Evolutionary conservation across 2,113 vertebrate species (phyloP).

Genomic region (Sigmodon hispidus): DNA sequence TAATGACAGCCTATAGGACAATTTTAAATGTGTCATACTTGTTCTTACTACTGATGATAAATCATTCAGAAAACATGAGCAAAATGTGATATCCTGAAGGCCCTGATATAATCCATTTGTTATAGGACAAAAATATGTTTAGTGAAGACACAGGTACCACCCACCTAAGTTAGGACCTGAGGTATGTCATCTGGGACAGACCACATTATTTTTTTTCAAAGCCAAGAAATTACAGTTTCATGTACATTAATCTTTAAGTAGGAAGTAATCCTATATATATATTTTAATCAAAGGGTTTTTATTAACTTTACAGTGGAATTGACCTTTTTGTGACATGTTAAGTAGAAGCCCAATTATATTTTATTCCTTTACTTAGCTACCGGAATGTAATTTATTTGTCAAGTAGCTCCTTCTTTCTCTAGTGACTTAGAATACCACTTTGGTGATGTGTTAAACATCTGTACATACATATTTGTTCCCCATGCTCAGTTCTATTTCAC

Average conservation of each 20-base stretch:
- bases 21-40: background rate
- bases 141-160: background rate
- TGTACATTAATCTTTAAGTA: background rate
- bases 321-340: background rate
- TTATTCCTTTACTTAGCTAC: background rate
- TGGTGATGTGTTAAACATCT: background rate
- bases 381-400: background rate
- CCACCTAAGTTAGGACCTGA: background rate
- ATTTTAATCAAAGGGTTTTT: background rate
- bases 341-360: background rate
- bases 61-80: background rate
- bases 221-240: background rate
- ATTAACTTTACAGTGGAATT: background rate
- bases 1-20: background rate
- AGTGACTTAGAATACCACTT: background rate
- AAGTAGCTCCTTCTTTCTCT: background rate
- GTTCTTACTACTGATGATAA: background rate
- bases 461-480: background rate
- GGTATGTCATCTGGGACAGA: background rate
- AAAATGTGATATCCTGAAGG: background rate
- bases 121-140: background rate
- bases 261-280: background rate
- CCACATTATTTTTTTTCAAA: background rate
- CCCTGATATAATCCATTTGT: background rate
- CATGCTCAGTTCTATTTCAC: background rate